Conservation (phyloP, 1,140 invertebrate genomes). For the Polypedilum pembai region DNA sequence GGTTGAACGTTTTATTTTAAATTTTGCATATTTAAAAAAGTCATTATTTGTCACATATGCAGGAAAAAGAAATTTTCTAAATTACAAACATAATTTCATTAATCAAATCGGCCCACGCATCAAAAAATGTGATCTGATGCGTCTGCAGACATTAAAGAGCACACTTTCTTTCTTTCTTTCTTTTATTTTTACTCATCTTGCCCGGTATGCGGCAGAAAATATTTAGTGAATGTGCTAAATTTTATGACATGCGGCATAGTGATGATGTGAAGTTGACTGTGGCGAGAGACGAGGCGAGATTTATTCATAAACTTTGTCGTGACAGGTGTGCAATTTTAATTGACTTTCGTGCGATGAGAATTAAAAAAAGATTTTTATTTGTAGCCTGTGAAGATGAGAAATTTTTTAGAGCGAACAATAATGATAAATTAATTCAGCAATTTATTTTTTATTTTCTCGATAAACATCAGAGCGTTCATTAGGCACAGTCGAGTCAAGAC, state of each 20-base stretch:
- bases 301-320: neutral
- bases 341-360: neutral
- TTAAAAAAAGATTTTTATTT: neutral
- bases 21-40: too few relatives aligned
- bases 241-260: neutral
- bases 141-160: neutral
- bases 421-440: too few relatives aligned
- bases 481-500: too few relatives aligned
- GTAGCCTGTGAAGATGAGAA: neutral
- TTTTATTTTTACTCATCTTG: neutral
- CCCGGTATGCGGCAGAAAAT: neutral
- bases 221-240: constrained; percentile 11
- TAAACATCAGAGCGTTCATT: too few relatives aligned
- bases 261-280: neutral
- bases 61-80: too few relatives aligned
- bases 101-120: constrained; percentile 23
- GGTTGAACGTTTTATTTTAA: too few relatives aligned
- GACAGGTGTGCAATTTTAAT: constrained; percentile 25
- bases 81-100: neutral
- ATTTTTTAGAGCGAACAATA: neutral
- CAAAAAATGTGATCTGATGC: neutral
- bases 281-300: neutral
- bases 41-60: too few relatives aligned
- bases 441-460: too few relatives aligned
- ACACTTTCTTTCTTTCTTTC: too few relatives aligned